A percentile compares a stretch with the other conserved stretches of the same genome.
These are phyloP conservation scores for Parotia lawesii DNA, from an alignment of 2,113 vertebrate genomes.

Conservation along the genomic window DNA sequence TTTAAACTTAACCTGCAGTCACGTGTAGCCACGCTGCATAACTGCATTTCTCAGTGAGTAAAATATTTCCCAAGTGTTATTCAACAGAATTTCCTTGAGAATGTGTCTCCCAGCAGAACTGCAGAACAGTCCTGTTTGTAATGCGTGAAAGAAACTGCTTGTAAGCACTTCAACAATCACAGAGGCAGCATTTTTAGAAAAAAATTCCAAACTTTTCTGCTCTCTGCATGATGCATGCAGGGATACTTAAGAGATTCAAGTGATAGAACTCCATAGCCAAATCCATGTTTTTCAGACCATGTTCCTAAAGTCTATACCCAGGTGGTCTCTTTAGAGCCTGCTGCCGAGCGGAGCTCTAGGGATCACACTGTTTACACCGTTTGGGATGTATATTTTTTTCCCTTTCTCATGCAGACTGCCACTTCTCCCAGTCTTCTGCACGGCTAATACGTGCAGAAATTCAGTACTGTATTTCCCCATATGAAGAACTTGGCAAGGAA, in stretches of 20 bases:
- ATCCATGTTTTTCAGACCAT: background rate
- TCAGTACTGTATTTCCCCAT: slow-evolving; percentile 30
- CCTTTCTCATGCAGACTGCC: background rate
- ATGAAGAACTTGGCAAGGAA: slow-evolving; percentile 46
- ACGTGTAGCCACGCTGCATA: background rate
- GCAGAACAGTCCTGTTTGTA: background rate
- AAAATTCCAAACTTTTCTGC: background rate
- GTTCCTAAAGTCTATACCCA: background rate
- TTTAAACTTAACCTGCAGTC: background rate
- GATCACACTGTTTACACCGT: background rate
- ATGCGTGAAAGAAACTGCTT: background rate
- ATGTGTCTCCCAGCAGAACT: background rate
- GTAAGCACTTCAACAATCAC: background rate
- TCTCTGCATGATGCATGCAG: background rate
- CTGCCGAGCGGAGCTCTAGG: background rate
- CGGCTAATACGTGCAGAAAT: slow-evolving; percentile 34
- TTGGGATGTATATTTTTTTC: background rate
- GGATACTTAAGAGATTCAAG: background rate
- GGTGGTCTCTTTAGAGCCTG: background rate
- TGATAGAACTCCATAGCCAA: background rate
- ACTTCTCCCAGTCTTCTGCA: background rate
- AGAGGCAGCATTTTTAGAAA: background rate
- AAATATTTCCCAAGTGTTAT: background rate
- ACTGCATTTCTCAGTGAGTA: background rate
- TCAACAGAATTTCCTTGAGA: background rate